phyloP scores from a whole-genome alignment of 1,140 invertebrate genomes.

The Contarinia nasturtii region DNA sequence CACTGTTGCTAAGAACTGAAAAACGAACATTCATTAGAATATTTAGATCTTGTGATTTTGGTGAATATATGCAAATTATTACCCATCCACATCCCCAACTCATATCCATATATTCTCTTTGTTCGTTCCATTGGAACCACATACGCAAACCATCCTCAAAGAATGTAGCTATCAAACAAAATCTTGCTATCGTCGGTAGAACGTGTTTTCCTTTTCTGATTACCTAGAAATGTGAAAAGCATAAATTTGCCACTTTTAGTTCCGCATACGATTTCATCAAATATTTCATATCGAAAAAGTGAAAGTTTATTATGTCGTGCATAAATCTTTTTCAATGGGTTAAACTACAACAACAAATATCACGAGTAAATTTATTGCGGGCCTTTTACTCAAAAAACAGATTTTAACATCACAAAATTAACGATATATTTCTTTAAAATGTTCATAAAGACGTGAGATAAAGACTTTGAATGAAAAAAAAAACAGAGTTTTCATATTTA shows the following conservation, averaged over 20 bases:
- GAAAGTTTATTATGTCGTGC: conserved; percentile 4
- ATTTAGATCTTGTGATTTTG: too few species aligned
- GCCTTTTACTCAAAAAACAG: too few species aligned
- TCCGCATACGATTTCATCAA: conserved; percentile 1
- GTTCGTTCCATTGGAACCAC: conserved; percentile 98
- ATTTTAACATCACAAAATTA: too few species aligned
- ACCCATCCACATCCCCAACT: conserved; percentile 95
- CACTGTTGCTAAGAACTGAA: conserved; percentile 54
- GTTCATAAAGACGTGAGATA: too few species aligned
- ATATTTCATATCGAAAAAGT: conserved; percentile 1
- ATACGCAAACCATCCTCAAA: conserved; percentile 97
- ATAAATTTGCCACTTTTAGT: background rate
- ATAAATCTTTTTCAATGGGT: too few species aligned
- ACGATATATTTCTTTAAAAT: too few species aligned
- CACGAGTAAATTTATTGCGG: too few species aligned
- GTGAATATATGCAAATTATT: conserved; percentile 43
- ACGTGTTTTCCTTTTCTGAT: conserved; percentile 83
- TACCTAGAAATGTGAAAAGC: conserved; percentile 44
- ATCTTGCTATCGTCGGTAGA: conserved; percentile 81
- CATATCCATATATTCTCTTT: conserved; percentile 94
- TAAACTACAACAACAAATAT: too few species aligned
- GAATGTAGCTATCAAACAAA: conserved; percentile 98
- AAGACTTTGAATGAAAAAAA: too few species aligned
- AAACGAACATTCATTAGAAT: background rate
- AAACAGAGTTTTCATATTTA: too few species aligned